A percentile compares a stretch with the other conserved stretches of the same genome.
Evolutionary conservation across 2,113 vertebrate genomes (phyloP).

Genomic region (Psephotus haematonotus): DNA sequence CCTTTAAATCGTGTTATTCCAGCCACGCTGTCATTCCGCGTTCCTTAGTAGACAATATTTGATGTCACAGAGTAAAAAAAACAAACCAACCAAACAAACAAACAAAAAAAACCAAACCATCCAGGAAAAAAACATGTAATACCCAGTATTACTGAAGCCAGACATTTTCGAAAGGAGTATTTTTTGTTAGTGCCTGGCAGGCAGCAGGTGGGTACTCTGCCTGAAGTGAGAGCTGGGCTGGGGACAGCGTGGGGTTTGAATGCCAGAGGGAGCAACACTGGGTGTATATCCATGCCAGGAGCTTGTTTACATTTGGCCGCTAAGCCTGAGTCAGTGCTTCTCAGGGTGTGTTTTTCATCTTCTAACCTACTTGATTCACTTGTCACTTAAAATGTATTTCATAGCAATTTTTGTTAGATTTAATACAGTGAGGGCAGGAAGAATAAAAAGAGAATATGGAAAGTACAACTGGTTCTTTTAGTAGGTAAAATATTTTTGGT

Average conservation of each 20-base stretch:
- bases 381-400: not conserved
- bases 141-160: not conserved
- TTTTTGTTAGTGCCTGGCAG: not conserved
- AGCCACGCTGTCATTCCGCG: not conserved
- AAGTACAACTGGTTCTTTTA: not conserved
- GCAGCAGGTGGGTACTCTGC: not conserved
- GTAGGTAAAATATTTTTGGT: not conserved
- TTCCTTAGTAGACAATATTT: not conserved
- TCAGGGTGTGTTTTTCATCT: not conserved
- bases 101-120: accelerated
- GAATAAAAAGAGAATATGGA: not conserved
- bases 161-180: not conserved
- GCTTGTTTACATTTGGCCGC: not conserved
- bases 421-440: not conserved
- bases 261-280: not conserved
- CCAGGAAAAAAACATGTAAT: not conserved
- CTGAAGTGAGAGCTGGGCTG: not conserved
- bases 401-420: not conserved
- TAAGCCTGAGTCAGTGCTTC: not conserved
- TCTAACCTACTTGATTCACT: not conserved
- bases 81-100: no score
- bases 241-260: not conserved
- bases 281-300: accelerated
- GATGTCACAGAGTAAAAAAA: not conserved
- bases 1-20: not conserved